A percentile compares a stretch with the other conserved stretches of the same genome.
These are phyloP conservation scores for Mythimna vitellina DNA, from an alignment of 2,888 invertebrate species.

Conservation along the genomic window DNA sequence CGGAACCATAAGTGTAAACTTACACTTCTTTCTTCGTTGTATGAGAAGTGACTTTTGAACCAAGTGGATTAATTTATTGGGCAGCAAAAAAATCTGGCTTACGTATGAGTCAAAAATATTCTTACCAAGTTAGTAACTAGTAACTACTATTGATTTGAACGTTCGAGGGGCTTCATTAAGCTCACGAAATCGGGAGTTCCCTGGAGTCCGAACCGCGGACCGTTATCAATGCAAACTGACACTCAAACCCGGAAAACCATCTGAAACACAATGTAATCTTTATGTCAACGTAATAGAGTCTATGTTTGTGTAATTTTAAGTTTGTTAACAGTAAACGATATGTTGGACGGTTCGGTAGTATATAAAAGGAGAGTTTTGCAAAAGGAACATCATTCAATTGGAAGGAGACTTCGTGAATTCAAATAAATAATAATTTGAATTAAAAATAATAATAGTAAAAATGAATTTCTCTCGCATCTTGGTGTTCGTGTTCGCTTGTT, in stretches of 20 bases:
- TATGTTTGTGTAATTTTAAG: background rate
- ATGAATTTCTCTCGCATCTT: slow-evolving; percentile 77
- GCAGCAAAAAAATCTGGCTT: no score
- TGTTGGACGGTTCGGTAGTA: slow-evolving; percentile 7
- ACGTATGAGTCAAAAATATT: background rate
- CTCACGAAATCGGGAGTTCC: slow-evolving; percentile 47
- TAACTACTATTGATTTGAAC: background rate
- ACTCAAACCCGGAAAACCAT: background rate
- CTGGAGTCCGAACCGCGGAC: slow-evolving; percentile 12
- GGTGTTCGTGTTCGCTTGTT: slow-evolving; percentile 42
- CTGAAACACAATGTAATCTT: background rate
- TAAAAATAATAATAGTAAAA: slow-evolving; percentile 49
- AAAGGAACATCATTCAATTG: slow-evolving; percentile 49
- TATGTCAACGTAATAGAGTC: slow-evolving; percentile 6
- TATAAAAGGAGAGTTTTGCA: slow-evolving; percentile 43
- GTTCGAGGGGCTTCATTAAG: slow-evolving; percentile 2
- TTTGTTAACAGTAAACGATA: slow-evolving; percentile 12
- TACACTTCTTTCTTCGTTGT: no score
- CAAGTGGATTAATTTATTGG: no score
- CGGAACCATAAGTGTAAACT: no score
- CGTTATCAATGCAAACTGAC: slow-evolving; percentile 34
- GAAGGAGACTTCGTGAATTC: slow-evolving; percentile 21
- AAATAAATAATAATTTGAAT: slow-evolving; percentile 26
- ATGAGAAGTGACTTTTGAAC: no score
- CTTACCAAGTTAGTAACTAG: background rate